Base-by-base conservation (phyloP, 2,888 invertebrate species). In the Callinectes sapidus region DNA sequence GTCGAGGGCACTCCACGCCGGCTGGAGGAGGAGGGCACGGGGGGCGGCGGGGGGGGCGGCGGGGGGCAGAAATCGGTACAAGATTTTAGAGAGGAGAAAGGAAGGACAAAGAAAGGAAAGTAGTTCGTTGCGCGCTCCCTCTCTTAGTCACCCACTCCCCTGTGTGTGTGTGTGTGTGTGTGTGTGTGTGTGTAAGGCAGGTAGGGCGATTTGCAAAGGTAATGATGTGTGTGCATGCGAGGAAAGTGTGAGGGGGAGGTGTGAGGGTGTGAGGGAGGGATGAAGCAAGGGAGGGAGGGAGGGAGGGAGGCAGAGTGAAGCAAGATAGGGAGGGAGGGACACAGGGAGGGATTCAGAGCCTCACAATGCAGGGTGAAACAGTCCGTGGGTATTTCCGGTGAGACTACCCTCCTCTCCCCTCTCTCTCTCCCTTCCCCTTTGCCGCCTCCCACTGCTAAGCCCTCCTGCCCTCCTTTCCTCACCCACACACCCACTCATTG, bases 141-240 rank as follows among this genome's bases (percentile, higher is more conserved):
- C 61, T 0, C 61, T 23, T 23, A 16, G 3, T 10, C 61, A 2
- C 61, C 5, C 61, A 10, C 23, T 10, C 61, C 61, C 18, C 2
- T 35, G 81, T 81, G 81, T 81, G 81, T 81, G 81, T 81, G 77
- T 32, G 77, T 81, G 77, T 81, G 77, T 32, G 77, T 81, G 77
- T 81, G 35, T 81, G 81, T 81, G 81, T 81, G 81, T 81, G 81
- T 81, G 32, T 35, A 3, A 81, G 35, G 81, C n/a, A 81, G 35
- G 35, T 35, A 81, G 81, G 77, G 35, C 81, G 14, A 32, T 81
- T 10, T 81, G 32, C 81, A 35, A 32, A 10, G 16, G 35, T 35
- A 13, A 35, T 35, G 16, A 32, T n/a, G 81, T 35, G 35, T 81
- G 35, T 35, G 13, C 81, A 35, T 81, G 35, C 81, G 18, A 81